phyloP scores from a whole-genome alignment of 2,113 vertebrate genomes.

The Paracanthobrama guichenoti region DNA sequence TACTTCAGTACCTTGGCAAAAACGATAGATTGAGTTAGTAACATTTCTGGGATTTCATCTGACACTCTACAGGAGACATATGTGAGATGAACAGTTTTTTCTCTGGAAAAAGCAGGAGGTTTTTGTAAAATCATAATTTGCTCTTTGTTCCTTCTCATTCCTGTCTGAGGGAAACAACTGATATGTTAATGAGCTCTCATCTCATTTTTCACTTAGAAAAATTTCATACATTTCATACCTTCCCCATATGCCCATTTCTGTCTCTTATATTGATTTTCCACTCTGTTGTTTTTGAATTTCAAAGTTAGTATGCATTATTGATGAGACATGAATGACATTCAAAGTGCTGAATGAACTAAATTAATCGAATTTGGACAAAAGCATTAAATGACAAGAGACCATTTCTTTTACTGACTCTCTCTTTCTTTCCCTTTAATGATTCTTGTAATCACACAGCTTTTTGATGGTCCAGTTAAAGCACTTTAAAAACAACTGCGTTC shows the following conservation, averaged over 20 bases:
- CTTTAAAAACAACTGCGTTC: constrained; percentile 8
- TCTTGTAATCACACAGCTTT: not conserved
- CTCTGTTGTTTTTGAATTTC: not conserved
- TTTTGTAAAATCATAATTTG: not conserved
- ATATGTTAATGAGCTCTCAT: not conserved
- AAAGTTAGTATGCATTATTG: not conserved
- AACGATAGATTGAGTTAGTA: not conserved
- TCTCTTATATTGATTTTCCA: not conserved
- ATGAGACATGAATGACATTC: not conserved
- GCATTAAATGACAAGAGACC: not conserved
- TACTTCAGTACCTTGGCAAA: not conserved
- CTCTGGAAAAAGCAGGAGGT: not conserved
- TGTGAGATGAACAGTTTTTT: not conserved
- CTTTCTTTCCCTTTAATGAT: not conserved
- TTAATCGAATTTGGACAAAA: not conserved
- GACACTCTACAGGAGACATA: too few species aligned
- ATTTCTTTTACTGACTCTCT: not conserved
- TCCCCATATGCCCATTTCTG: not conserved
- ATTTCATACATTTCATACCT: not conserved
- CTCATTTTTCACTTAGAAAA: not conserved
- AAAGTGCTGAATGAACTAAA: not conserved
- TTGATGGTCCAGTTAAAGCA: constrained; percentile 12
- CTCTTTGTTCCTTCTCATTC: not conserved
- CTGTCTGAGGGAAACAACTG: not conserved
- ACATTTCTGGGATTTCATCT: not conserved